These are phyloP conservation scores for Megalonaias nervosa DNA, from an alignment of 1,140 invertebrate species.

Conservation along the genomic window DNA sequence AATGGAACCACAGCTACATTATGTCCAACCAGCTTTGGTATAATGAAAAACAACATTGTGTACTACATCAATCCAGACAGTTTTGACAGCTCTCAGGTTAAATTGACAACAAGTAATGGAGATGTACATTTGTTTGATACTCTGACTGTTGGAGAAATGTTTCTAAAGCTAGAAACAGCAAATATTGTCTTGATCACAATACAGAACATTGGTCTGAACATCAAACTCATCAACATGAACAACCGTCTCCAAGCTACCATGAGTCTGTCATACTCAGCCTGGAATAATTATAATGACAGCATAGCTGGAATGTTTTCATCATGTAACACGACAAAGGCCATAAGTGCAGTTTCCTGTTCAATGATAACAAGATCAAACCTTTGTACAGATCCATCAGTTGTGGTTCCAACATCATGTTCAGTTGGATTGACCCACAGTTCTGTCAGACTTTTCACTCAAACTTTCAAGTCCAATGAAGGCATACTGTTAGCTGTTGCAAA, in stretches of 20 bases:
- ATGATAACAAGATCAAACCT: conserved; percentile 7
- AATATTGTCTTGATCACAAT: conserved; percentile 28
- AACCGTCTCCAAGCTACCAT: conserved; percentile 21
- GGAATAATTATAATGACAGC: background rate
- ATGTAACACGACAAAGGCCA: conserved; percentile 26
- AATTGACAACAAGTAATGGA: conserved; percentile 15
- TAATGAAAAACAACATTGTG: conserved; percentile 25
- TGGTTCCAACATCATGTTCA: conserved; percentile 7
- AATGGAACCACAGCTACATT: conserved; percentile 3
- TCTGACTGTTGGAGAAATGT: conserved; percentile 20
- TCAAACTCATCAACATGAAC: conserved; percentile 22
- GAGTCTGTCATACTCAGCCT: conserved; percentile 20
- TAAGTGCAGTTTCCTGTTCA: conserved; percentile 20
- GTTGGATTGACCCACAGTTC: too few relatives aligned
- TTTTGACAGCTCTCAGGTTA: conserved; percentile 24
- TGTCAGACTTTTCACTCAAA: too few relatives aligned
- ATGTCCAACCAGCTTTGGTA: conserved; percentile 39
- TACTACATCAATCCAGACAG: conserved; percentile 29
- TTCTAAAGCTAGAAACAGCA: conserved; percentile 19
- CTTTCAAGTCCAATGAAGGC: too few relatives aligned
- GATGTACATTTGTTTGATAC: conserved; percentile 9
- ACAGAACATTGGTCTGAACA: background rate
- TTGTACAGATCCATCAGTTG: conserved; percentile 13
- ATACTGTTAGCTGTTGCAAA: too few relatives aligned
- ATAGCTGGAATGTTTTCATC: conserved; percentile 19